Evolutionary conservation across 2,888 invertebrate genomes (phyloP), one percentile per base, ranked within the genome.

Genomic region (Agrochola macilenta): DNA sequence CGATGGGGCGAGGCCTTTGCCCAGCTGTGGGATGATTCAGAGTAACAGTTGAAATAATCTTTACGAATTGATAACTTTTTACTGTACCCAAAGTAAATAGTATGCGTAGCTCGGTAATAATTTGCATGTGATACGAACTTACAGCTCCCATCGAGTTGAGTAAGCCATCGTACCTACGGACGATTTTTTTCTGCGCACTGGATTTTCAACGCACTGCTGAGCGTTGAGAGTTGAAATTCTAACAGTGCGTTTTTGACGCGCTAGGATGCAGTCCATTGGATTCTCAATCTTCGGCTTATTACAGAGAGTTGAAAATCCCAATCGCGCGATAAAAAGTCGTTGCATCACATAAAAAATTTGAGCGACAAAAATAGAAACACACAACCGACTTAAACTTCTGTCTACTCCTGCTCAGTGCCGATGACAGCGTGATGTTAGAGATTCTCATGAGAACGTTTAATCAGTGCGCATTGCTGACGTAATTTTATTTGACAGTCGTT

Each of bases 401-500:
- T 12, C 0, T 23, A 3, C 7, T 2, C 23, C 60, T 78, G 63
- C n/a, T 20, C 0, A 0, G 2, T 79, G 72, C 30, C 43, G 14
- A 54, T 52, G 71, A 52, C 30, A 61, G 17, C 66, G 14, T 60
- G 68, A 78, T 69, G 63, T 70, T 61, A 75, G 69, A 83, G 39
- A 71, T 83, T 90, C 86, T 89, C 90, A 86, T 85, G 90, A 89
- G 90, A 91, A 91, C 85, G 60, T 85, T 88, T 89, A 89, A 91
- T 91, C 89, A 87, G 68, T 70, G 83, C 86, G 82, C 87, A 81
- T 79, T 82, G 85, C 87, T 90, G 91, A 92, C 89, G 89, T 92
- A 88, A 93, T 93, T 89, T 85, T 80, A 87, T 91, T 90, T 90
- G 94, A 93, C 92, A 76, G 83, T 76, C 85, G 69, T 83, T 83